phyloP scores from a whole-genome alignment of 2,797 vertebrate species.

The Lacerta bilineata region DNA sequence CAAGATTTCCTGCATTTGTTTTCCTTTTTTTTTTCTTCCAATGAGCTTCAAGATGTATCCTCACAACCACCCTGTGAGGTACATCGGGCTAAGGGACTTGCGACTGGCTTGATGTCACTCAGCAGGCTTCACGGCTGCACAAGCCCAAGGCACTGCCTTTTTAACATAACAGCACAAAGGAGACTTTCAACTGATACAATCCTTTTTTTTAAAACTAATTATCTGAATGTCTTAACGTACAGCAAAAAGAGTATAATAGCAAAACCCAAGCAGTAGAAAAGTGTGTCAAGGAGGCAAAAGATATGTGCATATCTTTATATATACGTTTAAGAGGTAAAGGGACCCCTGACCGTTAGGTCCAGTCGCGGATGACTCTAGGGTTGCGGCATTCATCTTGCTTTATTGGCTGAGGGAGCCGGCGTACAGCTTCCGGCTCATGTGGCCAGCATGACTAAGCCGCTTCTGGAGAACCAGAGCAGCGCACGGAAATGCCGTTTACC shows the following conservation, averaged over 20 bases:
- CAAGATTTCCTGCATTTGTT: not conserved
- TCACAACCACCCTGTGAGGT: not conserved
- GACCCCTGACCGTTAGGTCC: too few species aligned
- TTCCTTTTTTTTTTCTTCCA: not conserved
- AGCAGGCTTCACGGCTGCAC: not conserved
- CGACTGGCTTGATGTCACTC: not conserved
- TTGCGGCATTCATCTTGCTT: too few species aligned
- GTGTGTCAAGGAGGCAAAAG: not conserved
- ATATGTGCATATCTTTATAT: too few species aligned
- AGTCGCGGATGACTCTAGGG: too few species aligned
- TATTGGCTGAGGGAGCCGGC: too few species aligned
- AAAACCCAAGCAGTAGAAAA: not conserved
- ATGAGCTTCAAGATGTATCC: not conserved
- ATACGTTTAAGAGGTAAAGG: too few species aligned
- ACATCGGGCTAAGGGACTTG: not conserved
- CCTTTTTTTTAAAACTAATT: not conserved
- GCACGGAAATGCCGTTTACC: too few species aligned
- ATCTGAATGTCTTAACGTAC: constrained; percentile 9
- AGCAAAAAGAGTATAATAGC: fast-evolving
- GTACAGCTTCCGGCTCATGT: too few species aligned
- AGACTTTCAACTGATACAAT: not conserved
- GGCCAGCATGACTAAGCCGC: too few species aligned
- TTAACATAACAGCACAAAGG: not conserved
- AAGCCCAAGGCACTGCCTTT: not conserved
- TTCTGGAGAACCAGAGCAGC: too few species aligned